phyloP scores from a whole-genome alignment of 2,113 vertebrate genomes.

The Callospermophilus lateralis region DNA sequence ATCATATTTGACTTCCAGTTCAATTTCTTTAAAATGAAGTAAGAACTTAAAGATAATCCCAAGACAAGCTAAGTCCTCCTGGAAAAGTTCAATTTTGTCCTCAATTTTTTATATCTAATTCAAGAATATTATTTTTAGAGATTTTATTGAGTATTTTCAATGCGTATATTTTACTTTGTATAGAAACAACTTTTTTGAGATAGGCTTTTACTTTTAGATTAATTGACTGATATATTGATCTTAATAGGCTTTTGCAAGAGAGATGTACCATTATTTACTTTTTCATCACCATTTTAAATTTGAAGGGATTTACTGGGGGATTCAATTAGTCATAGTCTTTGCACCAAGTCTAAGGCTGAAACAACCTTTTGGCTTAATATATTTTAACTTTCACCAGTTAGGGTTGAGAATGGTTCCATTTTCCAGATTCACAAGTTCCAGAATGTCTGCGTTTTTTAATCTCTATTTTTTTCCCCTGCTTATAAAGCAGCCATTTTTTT shows the following conservation, averaged over 20 bases:
- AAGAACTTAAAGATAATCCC: neutral
- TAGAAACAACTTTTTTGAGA: neutral
- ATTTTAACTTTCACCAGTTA: neutral
- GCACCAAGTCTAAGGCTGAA: neutral
- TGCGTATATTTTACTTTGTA: neutral
- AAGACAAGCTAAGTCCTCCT: neutral
- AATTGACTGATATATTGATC: neutral
- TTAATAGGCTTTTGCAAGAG: neutral
- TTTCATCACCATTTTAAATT: neutral
- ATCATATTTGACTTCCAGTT: neutral
- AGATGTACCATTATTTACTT: neutral
- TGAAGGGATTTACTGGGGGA: neutral
- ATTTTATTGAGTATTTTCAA: neutral
- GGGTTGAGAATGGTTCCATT: neutral
- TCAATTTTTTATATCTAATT: neutral
- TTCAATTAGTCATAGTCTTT: neutral
- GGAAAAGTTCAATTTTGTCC: neutral
- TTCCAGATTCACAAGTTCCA: neutral
- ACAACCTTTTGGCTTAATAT: neutral
- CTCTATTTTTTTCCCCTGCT: neutral
- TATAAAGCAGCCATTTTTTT: neutral
- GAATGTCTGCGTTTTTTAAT: neutral
- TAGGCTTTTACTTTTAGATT: neutral
- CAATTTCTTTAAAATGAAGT: neutral
- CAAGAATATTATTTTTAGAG: neutral